These are phyloP conservation scores for Jaculus jaculus DNA, from an alignment of 2,113 vertebrate genomes.

Conservation along the genomic window DNA sequence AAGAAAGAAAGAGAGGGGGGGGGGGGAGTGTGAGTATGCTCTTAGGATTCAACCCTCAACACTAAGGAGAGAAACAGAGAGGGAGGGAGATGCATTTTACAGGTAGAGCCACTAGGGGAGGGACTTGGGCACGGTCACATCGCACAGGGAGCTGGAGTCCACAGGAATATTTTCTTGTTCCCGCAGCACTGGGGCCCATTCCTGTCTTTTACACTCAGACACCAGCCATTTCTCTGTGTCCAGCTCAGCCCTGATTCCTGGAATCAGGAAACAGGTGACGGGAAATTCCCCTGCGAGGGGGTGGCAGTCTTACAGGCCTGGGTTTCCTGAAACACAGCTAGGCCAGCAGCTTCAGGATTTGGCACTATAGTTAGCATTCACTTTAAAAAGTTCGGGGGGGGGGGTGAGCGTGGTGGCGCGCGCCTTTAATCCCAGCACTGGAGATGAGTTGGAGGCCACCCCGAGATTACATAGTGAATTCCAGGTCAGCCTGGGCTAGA, in stretches of 20 bases:
- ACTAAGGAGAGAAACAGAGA: too few relatives aligned
- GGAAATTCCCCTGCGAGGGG: conserved; percentile 8
- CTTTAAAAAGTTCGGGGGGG: background rate
- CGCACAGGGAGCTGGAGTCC: background rate
- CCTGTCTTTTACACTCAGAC: background rate
- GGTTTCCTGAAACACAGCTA: conserved; percentile 56
- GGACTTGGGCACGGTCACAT: background rate
- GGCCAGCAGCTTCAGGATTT: conserved; percentile 19
- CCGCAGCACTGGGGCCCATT: background rate
- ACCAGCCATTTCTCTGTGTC: conserved; percentile 40
- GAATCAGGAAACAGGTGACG: conserved; percentile 57
- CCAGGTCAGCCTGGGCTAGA: background rate
- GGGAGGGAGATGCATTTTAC: background rate
- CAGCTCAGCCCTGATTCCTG: background rate
- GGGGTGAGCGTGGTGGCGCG: too few relatives aligned
- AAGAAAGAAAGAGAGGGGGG: too few relatives aligned
- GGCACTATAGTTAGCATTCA: background rate
- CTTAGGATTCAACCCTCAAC: background rate
- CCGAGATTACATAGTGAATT: background rate
- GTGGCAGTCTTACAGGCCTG: background rate
- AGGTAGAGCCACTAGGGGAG: background rate
- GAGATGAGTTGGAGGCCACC: too few relatives aligned
- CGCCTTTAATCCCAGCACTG: too few relatives aligned
- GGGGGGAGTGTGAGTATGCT: too few relatives aligned
- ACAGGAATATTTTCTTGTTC: rapidly evolving